Evolutionary conservation across 2,797 vertebrate genomes (phyloP).

Genomic region (Mastacembelus armatus): DNA sequence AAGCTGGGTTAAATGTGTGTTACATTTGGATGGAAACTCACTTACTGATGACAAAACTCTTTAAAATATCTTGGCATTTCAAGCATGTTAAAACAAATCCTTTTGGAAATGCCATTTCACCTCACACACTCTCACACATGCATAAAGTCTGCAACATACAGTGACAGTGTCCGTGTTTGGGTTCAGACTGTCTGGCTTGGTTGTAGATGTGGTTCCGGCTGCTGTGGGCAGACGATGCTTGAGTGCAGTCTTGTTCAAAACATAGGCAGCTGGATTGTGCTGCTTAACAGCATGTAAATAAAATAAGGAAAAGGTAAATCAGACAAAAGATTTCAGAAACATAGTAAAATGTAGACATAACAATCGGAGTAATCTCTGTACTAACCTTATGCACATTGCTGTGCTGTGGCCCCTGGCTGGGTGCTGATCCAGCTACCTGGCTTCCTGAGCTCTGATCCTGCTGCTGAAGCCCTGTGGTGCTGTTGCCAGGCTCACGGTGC

Average conservation of each 20-base stretch:
- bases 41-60: no score
- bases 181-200: constrained; percentile 82
- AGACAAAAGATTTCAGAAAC: not conserved
- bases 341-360: not conserved
- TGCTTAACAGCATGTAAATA: constrained; percentile 88
- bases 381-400: constrained; percentile 79
- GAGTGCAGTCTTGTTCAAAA: constrained; percentile 91
- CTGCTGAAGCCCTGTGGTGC: constrained; percentile 66
- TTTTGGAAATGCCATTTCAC: no score
- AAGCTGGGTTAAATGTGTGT: no score
- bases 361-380: not conserved
- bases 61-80: no score
- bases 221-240: constrained; percentile 86
- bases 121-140: not conserved
- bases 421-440: constrained; percentile 53
- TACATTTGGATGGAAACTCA: no score
- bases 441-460: constrained; percentile 79
- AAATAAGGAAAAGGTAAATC: fast-evolving
- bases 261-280: constrained; percentile 90
- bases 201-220: constrained; percentile 69
- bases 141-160: constrained; percentile 48
- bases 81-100: no score
- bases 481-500: constrained; percentile 87
- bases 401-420: constrained; percentile 72
- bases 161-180: constrained; percentile 79